phyloP scores from a whole-genome alignment of 2,797 vertebrate species.

The Propithecus perrieri region DNA sequence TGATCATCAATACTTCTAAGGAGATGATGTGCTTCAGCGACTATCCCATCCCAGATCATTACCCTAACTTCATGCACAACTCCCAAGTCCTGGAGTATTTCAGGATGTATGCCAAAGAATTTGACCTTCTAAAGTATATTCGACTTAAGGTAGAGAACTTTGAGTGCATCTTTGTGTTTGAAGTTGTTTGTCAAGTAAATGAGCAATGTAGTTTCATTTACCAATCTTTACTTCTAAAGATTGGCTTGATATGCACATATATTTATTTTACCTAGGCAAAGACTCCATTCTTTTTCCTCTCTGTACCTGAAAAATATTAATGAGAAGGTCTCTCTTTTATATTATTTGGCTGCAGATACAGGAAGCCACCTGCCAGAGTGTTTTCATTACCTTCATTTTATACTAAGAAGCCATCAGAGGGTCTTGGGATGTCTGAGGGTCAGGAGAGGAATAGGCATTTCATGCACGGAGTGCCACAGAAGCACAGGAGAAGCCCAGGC shows the following conservation, averaged over 20 bases:
- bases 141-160: constrained; percentile 86
- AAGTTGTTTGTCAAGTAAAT: not conserved
- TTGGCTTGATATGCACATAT: not conserved
- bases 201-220: not conserved
- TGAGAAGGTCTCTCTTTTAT: not conserved
- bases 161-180: not conserved
- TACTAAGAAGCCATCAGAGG: not conserved
- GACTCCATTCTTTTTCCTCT: not conserved
- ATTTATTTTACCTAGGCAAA: not conserved
- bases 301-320: not conserved
- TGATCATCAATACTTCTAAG: constrained; percentile 94
- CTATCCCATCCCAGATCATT: constrained; percentile 91
- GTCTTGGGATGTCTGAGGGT: not conserved
- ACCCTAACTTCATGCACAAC: constrained; percentile 93
- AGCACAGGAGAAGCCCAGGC: not conserved
- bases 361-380: not conserved
- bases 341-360: not conserved
- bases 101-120: constrained; percentile 89
- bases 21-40: constrained; percentile 98
- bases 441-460: not conserved
- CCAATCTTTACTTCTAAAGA: not conserved
- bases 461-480: not conserved
- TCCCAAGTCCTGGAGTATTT: constrained; percentile 90
- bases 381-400: not conserved
- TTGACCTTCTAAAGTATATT: constrained; percentile 89